Evolutionary conservation across 2,797 vertebrate species (phyloP), one percentile per base, ranked within the genome.

Genomic region (Mareca penelope): DNA sequence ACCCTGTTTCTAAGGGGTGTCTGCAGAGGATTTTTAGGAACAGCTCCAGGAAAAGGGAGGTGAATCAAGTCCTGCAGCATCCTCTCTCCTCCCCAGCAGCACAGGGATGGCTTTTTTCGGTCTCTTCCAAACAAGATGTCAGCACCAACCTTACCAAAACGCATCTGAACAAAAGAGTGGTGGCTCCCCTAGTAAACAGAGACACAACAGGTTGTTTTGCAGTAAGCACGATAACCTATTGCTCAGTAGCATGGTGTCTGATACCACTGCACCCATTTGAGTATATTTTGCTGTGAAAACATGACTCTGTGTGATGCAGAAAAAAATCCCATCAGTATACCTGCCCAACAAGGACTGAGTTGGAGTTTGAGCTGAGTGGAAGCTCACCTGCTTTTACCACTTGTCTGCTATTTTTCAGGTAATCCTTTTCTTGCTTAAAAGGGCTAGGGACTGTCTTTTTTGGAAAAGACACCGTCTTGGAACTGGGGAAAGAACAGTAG

Each of bases 181-280:
- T 0, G 0, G 6, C 68, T 76, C 69, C 72, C 65, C 61, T 71
- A 1, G 0, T 77, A 89, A 89, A 73, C 31, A 24, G 3, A 40
- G 56, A 7, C 35, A 60, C 23, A 85, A 48, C 46, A 86, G 68
- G 77, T 60, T 85, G 59, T 56, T 89, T 59, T 84, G 80, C 67
- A 84, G 63, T 69, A 75, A 92, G 65, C 46, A 86, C 28, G 23
- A 42, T 50, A 87, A 89, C 42, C 35, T 28, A 44, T 46, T 76
- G 53, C 50, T 93, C 24, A 2, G 46, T 33, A 73, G 53, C 48
- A 21, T 15, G 12, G 26, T 24, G 76, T 37, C 86, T 91, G 85
- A 81, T 91, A 72, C 26, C 31, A 26, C 12, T 73, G 31, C n/a
- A 10, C 82, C 82, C 71, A 21, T 69, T 44, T 64, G 88, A 85